These are phyloP conservation scores for Drepana arcuata DNA, from an alignment of 1,140 invertebrate species.

Conservation along the genomic window DNA sequence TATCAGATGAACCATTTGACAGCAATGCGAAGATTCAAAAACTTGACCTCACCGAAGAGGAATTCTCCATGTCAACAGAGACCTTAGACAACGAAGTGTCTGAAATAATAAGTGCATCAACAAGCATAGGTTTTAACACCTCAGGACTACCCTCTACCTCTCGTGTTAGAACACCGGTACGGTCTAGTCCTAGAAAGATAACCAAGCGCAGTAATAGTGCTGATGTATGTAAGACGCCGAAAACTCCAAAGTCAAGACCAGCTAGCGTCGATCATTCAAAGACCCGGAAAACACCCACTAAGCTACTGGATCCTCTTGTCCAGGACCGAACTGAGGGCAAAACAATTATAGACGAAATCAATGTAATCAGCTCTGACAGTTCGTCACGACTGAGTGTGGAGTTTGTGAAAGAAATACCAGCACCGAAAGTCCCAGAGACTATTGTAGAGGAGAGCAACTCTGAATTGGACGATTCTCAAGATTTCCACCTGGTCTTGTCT, in stretches of 20 bases:
- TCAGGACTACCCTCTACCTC: constrained; percentile 38
- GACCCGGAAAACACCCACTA: constrained; percentile 23
- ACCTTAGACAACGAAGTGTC: constrained; percentile 55
- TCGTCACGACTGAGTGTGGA: constrained; percentile 34
- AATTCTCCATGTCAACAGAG: constrained; percentile 29
- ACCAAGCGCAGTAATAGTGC: constrained; percentile 48
- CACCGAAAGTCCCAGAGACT: constrained; percentile 34
- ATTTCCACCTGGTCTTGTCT: constrained; percentile 45
- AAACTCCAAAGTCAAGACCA: constrained; percentile 41
- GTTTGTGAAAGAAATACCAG: constrained; percentile 37
- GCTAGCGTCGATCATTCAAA: constrained; percentile 44
- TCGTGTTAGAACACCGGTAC: constrained; percentile 31
- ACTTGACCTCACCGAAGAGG: constrained; percentile 29
- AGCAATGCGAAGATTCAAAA: constrained; percentile 44
- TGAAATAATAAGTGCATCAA: constrained; percentile 34
- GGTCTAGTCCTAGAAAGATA: constrained; percentile 43
- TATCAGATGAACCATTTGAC: constrained; percentile 33
- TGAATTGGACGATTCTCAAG: constrained; percentile 55
- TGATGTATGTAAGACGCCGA: constrained; percentile 42
- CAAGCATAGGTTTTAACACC: constrained; percentile 28
- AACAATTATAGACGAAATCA: too few relatives aligned
- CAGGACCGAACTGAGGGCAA: constrained; percentile 15
- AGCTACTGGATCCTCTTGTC: too few relatives aligned
- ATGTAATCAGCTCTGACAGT: constrained; percentile 15
- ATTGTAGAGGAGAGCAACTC: constrained; percentile 34